Base-by-base conservation (phyloP, 1,140 invertebrate species). In the Sogatella furcifera region DNA sequence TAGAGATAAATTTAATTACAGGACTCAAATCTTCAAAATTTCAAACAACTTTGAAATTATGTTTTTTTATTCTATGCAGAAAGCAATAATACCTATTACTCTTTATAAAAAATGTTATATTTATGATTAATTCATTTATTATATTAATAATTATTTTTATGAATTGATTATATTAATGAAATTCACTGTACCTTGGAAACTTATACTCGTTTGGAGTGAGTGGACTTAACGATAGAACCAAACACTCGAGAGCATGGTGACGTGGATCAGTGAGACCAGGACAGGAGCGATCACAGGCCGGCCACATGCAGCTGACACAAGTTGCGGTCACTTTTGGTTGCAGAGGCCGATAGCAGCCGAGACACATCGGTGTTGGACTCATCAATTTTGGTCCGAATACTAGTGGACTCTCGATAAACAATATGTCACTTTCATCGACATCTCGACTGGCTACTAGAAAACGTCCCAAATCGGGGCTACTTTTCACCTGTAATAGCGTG, bases 201-300 rank as follows among this genome's bases (percentile, higher is more conserved):
- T n/a, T n/a, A n/a, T n/a, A n/a, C n/a, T n/a, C n/a, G n/a, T n/a
- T n/a, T n/a, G n/a, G n/a, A n/a, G n/a, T n/a, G n/a, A n/a, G n/a
- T n/a, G n/a, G n/a, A 24, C 55, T 44, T 21, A 52, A 41, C 15
- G 66, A 78, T 1, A 91, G 74, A 11, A 89, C 74, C 5, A 72
- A 65, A 69, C 89, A 92, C 70, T 92, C 89, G 6, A 80, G 63
- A 0, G 73, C 80, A 64, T 90, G 88, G 34, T 81, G 79, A 31
- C 76, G 72, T 1, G 79, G 74, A 65, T 86, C 81, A 11, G 70
- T 73, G 19, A 88, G 71, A 1, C 82, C 82, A 5, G 73, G 65
- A 70, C 88, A 90, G 46, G 76, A 65, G 0, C 74, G 66, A 49
- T 78, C 77, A 65, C 88, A 90, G 0, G 82, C 78, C 2, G 86